A percentile compares a stretch with the other conserved stretches of the same genome.
These are phyloP conservation scores for Eustalomyia histrio DNA, from an alignment of 2,888 invertebrate genomes.

Conservation along the genomic window DNA sequence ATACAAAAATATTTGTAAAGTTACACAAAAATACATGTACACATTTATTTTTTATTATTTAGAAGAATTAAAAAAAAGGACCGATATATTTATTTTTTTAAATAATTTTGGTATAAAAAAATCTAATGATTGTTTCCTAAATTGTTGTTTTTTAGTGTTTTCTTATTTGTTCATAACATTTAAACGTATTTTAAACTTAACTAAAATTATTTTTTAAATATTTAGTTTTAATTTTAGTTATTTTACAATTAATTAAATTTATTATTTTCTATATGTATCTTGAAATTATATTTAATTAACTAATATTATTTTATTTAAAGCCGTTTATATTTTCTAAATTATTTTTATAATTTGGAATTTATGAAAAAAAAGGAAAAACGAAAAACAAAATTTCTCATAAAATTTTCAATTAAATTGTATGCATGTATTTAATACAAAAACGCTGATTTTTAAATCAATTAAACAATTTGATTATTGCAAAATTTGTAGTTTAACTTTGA, in stretches of 20 bases:
- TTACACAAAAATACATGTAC: conserved; percentile 56
- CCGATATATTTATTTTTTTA: conserved; percentile 2
- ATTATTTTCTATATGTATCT: conserved; percentile 17
- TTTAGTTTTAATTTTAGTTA: neutral
- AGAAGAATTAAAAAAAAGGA: conserved; percentile 5
- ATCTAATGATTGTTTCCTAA: conserved; percentile 25
- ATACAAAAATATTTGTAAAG: conserved; percentile 56
- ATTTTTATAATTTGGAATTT: neutral
- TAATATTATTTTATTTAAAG: conserved; percentile 3
- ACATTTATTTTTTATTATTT: conserved; percentile 31
- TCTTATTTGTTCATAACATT: conserved; percentile 22
- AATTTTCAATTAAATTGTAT: too few species aligned
- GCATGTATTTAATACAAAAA: too few species aligned
- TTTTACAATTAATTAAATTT: conserved; percentile 16
- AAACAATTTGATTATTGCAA: too few species aligned
- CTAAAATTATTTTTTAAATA: conserved; percentile 1
- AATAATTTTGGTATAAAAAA: conserved; percentile 35
- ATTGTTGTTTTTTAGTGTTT: conserved; percentile 7
- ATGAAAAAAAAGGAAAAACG: neutral
- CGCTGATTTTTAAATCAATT: too few species aligned
- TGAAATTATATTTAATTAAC: conserved; percentile 22
- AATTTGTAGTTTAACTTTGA: too few species aligned
- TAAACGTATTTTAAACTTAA: conserved; percentile 21
- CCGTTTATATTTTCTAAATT: neutral
- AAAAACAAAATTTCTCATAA: too few species aligned